phyloP scores from a whole-genome alignment of 2,888 invertebrate genomes.

The Cosmia pyralina region DNA sequence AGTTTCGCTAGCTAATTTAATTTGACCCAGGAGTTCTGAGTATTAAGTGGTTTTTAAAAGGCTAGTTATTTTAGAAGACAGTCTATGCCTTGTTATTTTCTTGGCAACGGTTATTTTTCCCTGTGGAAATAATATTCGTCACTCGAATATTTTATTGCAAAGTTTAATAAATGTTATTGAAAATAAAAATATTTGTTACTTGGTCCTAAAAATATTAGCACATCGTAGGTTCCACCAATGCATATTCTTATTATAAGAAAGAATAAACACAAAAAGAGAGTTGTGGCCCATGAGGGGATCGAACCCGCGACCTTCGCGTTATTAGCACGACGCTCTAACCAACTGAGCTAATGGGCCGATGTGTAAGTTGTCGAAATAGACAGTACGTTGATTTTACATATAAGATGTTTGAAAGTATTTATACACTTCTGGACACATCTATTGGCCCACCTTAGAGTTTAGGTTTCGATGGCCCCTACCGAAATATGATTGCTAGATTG shows the following conservation, averaged over 20 bases:
- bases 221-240: too few species aligned
- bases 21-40: too few species aligned
- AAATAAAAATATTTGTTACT: neutral
- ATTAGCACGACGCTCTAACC: slow-evolving; percentile 67
- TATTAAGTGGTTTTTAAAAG: too few species aligned
- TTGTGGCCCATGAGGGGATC: slow-evolving; percentile 65
- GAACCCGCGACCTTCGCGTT: slow-evolving; percentile 67
- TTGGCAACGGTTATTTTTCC: neutral
- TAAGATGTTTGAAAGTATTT: neutral
- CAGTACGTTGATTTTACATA: neutral
- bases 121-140: neutral
- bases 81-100: neutral
- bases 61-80: too few species aligned
- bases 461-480: too few species aligned
- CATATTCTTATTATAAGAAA: neutral
- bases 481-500: too few species aligned
- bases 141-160: neutral
- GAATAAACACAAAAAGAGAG: slow-evolving; percentile 17
- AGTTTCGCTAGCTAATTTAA: too few species aligned
- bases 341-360: slow-evolving; percentile 66
- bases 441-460: too few species aligned
- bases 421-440: too few species aligned
- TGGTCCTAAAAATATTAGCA: neutral
- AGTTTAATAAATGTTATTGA: neutral
- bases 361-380: rapidly evolving